Conservation (phyloP, 1,140 invertebrate genomes). For the Gryllus bimaculatus region DNA sequence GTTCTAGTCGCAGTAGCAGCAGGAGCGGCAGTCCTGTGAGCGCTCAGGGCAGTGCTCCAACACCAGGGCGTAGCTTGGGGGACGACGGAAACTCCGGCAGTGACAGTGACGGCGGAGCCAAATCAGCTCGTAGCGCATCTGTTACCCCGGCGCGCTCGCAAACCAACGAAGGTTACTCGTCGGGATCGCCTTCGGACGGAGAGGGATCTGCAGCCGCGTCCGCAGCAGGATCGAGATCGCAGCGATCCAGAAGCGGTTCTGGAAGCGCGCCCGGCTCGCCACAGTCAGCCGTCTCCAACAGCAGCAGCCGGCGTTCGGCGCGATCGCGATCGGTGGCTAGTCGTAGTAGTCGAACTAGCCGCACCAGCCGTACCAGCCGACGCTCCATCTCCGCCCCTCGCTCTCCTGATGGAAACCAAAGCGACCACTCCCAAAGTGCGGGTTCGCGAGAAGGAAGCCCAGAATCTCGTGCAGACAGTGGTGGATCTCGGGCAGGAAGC, state of each 20-base stretch:
- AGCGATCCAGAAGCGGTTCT: neutral
- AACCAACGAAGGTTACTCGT: conserved; percentile 15
- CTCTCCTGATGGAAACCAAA: neutral
- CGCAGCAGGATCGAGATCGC: neutral
- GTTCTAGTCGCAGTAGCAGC: conserved; percentile 19
- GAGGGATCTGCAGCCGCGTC: conserved; percentile 1
- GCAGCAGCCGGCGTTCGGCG: conserved; percentile 11
- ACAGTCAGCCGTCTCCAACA: neutral
- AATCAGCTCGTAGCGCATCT: neutral
- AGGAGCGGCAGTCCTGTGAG: conserved; percentile 17
- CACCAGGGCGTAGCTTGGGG: conserved; percentile 7
- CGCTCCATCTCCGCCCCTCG: neutral
- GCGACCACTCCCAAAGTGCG: neutral
- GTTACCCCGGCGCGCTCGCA: conserved; percentile 10
- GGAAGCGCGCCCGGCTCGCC: neutral
- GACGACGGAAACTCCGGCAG: conserved; percentile 13
- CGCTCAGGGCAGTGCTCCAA: neutral
- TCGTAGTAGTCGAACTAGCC: neutral
- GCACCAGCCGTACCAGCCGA: neutral
- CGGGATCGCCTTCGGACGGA: conserved; percentile 9
- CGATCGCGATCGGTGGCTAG: neutral
- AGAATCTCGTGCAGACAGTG: neutral
- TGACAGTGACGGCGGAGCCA: conserved; percentile 1
- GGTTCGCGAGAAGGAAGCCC: neutral
- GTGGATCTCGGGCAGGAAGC: neutral